Evolutionary conservation across 2,113 vertebrate species (phyloP).

Genomic region (Austrofundulus limnaeus): DNA sequence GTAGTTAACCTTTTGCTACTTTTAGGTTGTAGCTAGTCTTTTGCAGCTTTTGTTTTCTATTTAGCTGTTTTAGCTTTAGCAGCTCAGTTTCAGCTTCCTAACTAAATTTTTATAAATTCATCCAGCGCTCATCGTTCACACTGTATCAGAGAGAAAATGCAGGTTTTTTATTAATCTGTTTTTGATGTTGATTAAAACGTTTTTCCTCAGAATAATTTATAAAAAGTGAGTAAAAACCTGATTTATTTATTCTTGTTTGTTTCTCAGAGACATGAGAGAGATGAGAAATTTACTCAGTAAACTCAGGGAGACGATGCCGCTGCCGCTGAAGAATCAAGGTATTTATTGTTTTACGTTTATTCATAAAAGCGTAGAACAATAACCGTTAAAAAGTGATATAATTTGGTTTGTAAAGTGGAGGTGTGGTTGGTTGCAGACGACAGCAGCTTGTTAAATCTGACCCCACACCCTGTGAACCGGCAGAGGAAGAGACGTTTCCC

Average conservation of each 20-base stretch:
- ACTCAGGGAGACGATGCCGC: conserved; percentile 99
- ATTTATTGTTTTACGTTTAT: conserved; percentile 49
- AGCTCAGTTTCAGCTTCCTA: too few species aligned
- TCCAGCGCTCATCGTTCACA: background rate
- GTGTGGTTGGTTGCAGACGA: conserved; percentile 81
- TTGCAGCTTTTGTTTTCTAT: too few species aligned
- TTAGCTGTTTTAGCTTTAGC: background rate
- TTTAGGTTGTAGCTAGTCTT: too few species aligned
- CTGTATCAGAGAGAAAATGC: background rate
- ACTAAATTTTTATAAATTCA: too few species aligned
- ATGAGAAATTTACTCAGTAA: conserved; percentile 98
- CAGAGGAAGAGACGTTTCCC: conserved; percentile 95
- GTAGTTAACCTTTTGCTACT: too few species aligned
- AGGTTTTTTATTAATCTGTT: background rate
- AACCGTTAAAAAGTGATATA: too few species aligned
- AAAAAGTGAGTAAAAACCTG: too few species aligned
- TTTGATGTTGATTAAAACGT: too few species aligned
- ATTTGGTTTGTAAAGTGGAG: too few species aligned
- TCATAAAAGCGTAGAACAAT: too few species aligned
- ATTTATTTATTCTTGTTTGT: too few species aligned
- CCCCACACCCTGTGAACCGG: conserved; percentile 86
- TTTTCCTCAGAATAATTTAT: too few species aligned
- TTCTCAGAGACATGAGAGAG: conserved; percentile 90
- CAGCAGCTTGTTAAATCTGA: conserved; percentile 95
- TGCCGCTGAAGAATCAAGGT: conserved; percentile 98